Evolutionary conservation across 23 tunicate genomes (phyloP).

Genomic region (Trididemnum miniatum): DNA sequence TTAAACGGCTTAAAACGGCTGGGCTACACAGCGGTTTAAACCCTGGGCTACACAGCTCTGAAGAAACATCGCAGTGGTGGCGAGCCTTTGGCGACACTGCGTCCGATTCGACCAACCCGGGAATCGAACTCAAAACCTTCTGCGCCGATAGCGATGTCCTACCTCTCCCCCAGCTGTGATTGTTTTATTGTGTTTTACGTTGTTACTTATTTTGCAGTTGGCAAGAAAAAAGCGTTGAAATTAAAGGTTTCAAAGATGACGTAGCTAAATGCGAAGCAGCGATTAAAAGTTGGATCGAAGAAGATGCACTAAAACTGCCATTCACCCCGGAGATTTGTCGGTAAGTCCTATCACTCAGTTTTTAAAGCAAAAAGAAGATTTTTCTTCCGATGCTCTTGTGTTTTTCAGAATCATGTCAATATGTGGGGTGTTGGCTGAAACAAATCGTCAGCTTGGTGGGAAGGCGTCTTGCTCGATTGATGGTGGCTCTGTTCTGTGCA

Average conservation of each 20-base stretch:
- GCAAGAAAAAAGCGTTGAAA: not conserved
- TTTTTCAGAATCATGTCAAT: not conserved
- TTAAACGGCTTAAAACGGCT: not conserved
- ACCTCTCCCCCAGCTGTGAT: no score
- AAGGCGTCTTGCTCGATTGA: not conserved
- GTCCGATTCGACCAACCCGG: not conserved
- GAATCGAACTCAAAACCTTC: not conserved
- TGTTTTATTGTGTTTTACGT: not conserved
- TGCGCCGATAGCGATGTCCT: no score
- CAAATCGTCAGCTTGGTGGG: not conserved
- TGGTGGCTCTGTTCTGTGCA: not conserved
- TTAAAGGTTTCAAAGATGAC: constrained; percentile 1
- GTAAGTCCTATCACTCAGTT: no score
- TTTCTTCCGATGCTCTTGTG: no score
- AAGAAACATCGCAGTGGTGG: not conserved
- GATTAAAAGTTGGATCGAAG: not conserved
- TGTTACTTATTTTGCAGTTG: not conserved
- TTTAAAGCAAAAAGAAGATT: no score
- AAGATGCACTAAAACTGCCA: not conserved
- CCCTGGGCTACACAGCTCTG: not conserved
- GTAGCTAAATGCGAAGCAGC: not conserved
- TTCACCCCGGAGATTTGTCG: not conserved
- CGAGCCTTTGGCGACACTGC: not conserved
- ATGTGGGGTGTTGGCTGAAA: constrained; percentile 14
- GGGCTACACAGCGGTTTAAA: not conserved